phyloP scores from a whole-genome alignment of 1,140 invertebrate genomes.

The Geopemphigus sp. region DNA sequence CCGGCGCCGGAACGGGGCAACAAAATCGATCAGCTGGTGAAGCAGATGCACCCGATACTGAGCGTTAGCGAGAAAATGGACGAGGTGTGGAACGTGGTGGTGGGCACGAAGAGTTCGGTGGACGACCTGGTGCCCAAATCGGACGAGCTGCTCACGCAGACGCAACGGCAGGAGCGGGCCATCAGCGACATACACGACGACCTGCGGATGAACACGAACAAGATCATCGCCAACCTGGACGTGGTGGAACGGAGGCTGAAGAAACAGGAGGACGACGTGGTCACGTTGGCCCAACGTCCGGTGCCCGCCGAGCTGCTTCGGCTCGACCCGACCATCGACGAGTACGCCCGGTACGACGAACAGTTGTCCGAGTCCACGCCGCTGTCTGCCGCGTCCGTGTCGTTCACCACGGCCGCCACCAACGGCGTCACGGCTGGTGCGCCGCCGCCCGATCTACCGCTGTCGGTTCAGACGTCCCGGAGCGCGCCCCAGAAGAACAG shows the following conservation, averaged over 20 bases:
- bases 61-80: constrained; percentile 86
- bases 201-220: constrained; percentile 74
- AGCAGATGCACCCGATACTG: constrained; percentile 77
- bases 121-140: constrained; percentile 81
- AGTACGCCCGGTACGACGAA: constrained; percentile 62
- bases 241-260: constrained; percentile 79
- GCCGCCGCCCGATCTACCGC: constrained; percentile 56
- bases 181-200: constrained; percentile 84
- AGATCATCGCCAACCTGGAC: constrained; percentile 82
- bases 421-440: constrained; percentile 55
- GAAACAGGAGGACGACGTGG: constrained; percentile 76
- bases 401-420: constrained; percentile 52
- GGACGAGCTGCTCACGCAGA: constrained; percentile 78
- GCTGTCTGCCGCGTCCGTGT: constrained; percentile 51
- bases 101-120: constrained; percentile 80
- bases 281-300: constrained; percentile 66
- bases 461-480: constrained; percentile 55
- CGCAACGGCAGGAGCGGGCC: constrained; percentile 79
- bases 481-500: constrained; percentile 59
- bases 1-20: constrained; percentile 62
- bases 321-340: constrained; percentile 74
- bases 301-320: constrained; percentile 68
- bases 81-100: constrained; percentile 83
- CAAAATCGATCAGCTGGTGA: constrained; percentile 73
- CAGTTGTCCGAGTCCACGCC: constrained; percentile 50